A percentile compares a stretch with the other conserved stretches of the same genome.
These are phyloP conservation scores for Huso huso DNA, from an alignment of 2,797 vertebrate genomes.

Conservation along the genomic window DNA sequence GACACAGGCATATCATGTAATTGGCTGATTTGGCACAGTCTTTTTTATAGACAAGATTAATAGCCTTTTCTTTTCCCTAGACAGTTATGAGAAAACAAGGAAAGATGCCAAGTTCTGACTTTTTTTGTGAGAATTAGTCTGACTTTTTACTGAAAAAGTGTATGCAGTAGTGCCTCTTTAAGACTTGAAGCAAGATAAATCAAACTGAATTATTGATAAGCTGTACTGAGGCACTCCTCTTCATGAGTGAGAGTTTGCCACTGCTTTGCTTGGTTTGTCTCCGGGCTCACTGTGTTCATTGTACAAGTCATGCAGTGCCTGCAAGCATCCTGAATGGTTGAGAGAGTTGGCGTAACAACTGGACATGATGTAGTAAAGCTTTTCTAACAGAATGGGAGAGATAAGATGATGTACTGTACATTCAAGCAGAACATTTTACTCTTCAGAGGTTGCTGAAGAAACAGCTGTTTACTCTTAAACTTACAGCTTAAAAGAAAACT, in stretches of 20 bases:
- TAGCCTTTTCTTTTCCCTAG: too few relatives aligned
- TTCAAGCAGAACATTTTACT: slow-evolving; percentile 38
- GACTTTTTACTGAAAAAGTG: too few relatives aligned
- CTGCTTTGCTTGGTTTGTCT: slow-evolving; percentile 41
- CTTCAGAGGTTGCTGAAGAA: slow-evolving; percentile 34
- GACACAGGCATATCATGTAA: too few relatives aligned
- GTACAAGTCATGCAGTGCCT: slow-evolving; percentile 41
- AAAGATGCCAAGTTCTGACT: too few relatives aligned
- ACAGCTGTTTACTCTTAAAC: slow-evolving; percentile 29
- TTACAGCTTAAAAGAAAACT: not conserved
- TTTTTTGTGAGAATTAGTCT: too few relatives aligned
- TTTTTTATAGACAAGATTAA: too few relatives aligned
- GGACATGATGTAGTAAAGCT: slow-evolving; percentile 23
- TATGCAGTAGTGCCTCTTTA: too few relatives aligned
- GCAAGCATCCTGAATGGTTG: slow-evolving; percentile 26
- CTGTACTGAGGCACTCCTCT: slow-evolving; percentile 30
- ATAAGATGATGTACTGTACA: slow-evolving; percentile 39
- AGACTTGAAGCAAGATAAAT: slow-evolving; percentile 24
- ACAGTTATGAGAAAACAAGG: too few relatives aligned
- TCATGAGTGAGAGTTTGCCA: slow-evolving; percentile 19
- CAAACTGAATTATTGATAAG: slow-evolving; percentile 57
- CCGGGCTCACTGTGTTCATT: slow-evolving; percentile 32
- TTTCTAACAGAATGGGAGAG: slow-evolving; percentile 33
- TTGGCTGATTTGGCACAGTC: too few relatives aligned
- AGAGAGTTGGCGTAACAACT: slow-evolving; percentile 29